Percentiles rank a stretch among this genome's conserved stretches.
Conservation (phyloP, 2,113 vertebrate genomes). For the Gnathonemus echidnorhynchus region DNA sequence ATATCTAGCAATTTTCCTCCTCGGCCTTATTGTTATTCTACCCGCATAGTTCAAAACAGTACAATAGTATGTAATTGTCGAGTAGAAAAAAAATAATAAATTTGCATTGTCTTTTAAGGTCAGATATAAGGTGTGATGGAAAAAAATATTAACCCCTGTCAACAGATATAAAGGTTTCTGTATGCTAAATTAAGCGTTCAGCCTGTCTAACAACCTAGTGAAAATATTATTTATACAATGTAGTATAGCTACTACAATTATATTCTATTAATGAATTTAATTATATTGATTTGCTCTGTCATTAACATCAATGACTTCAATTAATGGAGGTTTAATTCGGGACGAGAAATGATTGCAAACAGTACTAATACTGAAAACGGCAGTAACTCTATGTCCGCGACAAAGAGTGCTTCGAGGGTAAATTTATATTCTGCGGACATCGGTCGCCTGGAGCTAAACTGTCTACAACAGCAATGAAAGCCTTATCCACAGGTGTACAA, state of each 20-base stretch:
- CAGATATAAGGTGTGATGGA: slow-evolving; percentile 5
- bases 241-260: neutral
- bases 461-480: slow-evolving; percentile 43
- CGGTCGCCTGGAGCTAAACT: slow-evolving; percentile 35
- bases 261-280: neutral
- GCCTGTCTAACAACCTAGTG: neutral
- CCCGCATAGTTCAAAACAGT: slow-evolving; percentile 14
- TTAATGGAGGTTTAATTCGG: neutral
- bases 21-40: slow-evolving; percentile 48
- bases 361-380: neutral
- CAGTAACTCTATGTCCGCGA: neutral
- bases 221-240: neutral
- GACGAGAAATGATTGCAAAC: neutral
- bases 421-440: slow-evolving; percentile 46
- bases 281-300: slow-evolving; percentile 3
- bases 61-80: slow-evolving; percentile 22
- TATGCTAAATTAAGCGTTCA: slow-evolving; percentile 9
- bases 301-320: neutral
- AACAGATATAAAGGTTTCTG: neutral
- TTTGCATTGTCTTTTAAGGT: slow-evolving; percentile 24
- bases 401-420: neutral
- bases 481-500: slow-evolving; percentile 57
- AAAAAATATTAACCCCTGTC: slow-evolving; percentile 11
- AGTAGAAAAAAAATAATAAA: neutral
- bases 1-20: slow-evolving; percentile 45